These are phyloP conservation scores for Tenthredo distinguenda DNA, from an alignment of 2,888 invertebrate species.

Conservation along the genomic window DNA sequence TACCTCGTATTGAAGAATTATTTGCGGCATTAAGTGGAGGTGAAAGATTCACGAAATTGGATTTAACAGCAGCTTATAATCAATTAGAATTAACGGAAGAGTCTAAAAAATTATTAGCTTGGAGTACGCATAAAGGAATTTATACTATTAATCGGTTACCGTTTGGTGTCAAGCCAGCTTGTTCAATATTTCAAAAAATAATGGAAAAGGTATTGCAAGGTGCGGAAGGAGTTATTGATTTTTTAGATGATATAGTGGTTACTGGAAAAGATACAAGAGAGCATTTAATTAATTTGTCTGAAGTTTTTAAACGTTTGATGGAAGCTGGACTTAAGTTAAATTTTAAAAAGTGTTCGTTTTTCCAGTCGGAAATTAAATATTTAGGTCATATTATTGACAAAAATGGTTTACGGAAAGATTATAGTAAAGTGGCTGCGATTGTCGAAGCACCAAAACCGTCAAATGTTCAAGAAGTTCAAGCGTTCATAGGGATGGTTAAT, in stretches of 20 bases:
- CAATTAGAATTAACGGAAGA: conserved; percentile 69
- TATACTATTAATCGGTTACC: conserved; percentile 65
- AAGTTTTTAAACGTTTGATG: conserved; percentile 62
- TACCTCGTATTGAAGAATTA: conserved; percentile 66
- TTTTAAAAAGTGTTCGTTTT: conserved; percentile 66
- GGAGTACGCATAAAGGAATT: conserved; percentile 65
- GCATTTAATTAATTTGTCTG: conserved; percentile 62
- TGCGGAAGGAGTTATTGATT: conserved; percentile 57
- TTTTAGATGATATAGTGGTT: conserved; percentile 68
- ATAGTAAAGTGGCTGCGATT: conserved; percentile 68
- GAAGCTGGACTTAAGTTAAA: conserved; percentile 65
- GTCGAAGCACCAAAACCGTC: conserved; percentile 62
- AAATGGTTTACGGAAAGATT: conserved; percentile 67
- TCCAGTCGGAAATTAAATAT: conserved; percentile 61
- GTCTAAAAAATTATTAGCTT: conserved; percentile 62
- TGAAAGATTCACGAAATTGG: conserved; percentile 61
- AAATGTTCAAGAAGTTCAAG: conserved; percentile 61
- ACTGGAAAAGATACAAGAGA: conserved; percentile 61
- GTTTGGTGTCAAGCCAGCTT: conserved; percentile 73
- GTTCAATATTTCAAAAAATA: conserved; percentile 71
- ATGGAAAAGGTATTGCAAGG: conserved; percentile 67
- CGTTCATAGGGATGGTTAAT: conserved; percentile 71
- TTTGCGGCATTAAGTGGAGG: conserved; percentile 61
- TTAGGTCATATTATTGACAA: conserved; percentile 69
- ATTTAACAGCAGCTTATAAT: conserved; percentile 69